These are phyloP conservation scores for Zoanthus solanderi DNA, from an alignment of 92 coral and sea anemone genomes.

Conservation along the genomic window DNA sequence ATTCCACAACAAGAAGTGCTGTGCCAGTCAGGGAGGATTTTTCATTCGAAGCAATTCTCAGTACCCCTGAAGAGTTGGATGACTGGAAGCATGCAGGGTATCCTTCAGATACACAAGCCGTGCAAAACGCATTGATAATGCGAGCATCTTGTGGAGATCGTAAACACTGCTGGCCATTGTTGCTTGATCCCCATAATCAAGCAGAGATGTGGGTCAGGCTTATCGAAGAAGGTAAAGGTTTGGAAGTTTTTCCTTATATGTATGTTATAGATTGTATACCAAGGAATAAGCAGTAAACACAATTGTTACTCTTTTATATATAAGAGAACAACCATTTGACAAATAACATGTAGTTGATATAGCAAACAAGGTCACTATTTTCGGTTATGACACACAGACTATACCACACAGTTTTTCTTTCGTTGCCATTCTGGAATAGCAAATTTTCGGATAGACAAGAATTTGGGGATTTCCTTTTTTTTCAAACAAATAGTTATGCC, in stretches of 20 bases:
- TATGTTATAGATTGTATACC: background rate
- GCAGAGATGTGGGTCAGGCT: conserved; percentile 94
- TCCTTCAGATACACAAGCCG: conserved; percentile 74
- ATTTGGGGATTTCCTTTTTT: no score
- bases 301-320: no score
- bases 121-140: conserved; percentile 89
- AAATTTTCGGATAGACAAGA: no score
- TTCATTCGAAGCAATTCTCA: conserved; percentile 73
- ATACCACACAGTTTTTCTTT: no score
- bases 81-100: conserved; percentile 85
- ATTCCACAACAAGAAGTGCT: conserved; percentile 44
- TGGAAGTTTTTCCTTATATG: background rate
- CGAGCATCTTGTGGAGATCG: conserved; percentile 78
- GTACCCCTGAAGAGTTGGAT: conserved; percentile 78
- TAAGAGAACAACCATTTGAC: no score
- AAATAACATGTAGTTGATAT: no score
- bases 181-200: conserved; percentile 92
- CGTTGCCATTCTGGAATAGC: no score
- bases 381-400: no score
- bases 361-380: no score
- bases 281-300: no score
- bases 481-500: no score
- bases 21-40: conserved; percentile 78
- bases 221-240: conserved; percentile 69
- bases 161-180: conserved; percentile 87